Percentiles rank a stretch among this genome's conserved stretches.
Conservation (phyloP, 2,888 invertebrate species). For the Laothoe populi region DNA sequence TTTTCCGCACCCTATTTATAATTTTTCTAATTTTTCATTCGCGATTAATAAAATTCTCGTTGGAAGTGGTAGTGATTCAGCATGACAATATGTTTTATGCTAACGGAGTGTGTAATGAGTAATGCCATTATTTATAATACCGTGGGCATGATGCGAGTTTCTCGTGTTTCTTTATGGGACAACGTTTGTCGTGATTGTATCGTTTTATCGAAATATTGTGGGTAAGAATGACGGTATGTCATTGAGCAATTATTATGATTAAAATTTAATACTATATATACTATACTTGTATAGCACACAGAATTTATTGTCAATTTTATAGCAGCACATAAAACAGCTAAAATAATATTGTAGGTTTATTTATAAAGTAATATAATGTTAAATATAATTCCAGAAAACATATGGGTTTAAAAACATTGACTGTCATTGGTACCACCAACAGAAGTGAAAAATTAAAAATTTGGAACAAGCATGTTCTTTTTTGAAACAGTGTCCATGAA, state of each 20-base stretch:
- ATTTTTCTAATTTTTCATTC: background rate
- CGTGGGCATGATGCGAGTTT: constrained; percentile 5
- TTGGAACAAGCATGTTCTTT: too few relatives aligned
- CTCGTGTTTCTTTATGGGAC: constrained; percentile 15
- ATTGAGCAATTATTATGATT: background rate
- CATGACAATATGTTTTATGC: constrained; percentile 47
- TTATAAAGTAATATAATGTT: too few relatives aligned
- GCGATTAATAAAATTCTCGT: background rate
- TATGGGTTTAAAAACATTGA: too few relatives aligned
- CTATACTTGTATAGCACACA: too few relatives aligned
- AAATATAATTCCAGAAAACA: too few relatives aligned
- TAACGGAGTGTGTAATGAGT: constrained; percentile 38
- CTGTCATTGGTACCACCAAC: too few relatives aligned
- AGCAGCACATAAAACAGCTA: too few relatives aligned
- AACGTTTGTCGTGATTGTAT: constrained; percentile 16
- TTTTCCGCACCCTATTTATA: constrained; percentile 4
- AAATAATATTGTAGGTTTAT: too few relatives aligned
- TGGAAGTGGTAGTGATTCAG: constrained; percentile 28
- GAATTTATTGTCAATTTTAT: too few relatives aligned
- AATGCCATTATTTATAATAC: constrained; percentile 44
- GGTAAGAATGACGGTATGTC: background rate
- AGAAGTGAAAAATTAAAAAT: too few relatives aligned
- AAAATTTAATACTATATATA: too few relatives aligned
- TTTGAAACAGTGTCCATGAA: too few relatives aligned
- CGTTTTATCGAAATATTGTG: background rate